Percentiles rank a stretch among this genome's conserved stretches.
These are phyloP conservation scores for Dasypolia templi DNA, from an alignment of 2,888 invertebrate species.

Conservation along the genomic window DNA sequence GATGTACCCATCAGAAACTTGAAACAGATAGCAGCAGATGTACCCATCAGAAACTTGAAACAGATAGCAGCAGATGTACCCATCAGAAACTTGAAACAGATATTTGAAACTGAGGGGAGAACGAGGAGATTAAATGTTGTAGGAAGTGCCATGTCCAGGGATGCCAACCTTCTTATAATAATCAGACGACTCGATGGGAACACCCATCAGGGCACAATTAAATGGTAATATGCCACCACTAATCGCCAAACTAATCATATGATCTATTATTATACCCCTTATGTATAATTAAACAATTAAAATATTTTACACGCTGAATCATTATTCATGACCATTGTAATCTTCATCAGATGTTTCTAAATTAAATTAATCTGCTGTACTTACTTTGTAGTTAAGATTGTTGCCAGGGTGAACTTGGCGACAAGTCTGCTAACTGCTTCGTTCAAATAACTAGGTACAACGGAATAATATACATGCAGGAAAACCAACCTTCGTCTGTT, in stretches of 20 bases:
- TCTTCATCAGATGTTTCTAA: constrained; percentile 1
- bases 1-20: too few species aligned
- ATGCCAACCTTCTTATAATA: not conserved
- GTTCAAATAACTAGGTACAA: not conserved
- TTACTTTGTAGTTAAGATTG: not conserved
- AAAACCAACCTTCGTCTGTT: not conserved
- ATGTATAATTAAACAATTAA: constrained; percentile 20
- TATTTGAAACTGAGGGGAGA: not conserved
- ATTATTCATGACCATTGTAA: too few species aligned
- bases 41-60: too few species aligned
- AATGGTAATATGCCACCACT: constrained; percentile 12
- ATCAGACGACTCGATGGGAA: not conserved
- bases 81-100: too few species aligned
- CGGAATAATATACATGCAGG: not conserved
- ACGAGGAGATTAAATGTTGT: not conserved
- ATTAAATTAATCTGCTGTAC: not conserved
- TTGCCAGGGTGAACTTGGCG: not conserved
- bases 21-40: too few species aligned
- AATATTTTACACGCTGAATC: not conserved
- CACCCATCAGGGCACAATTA: not conserved
- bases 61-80: too few species aligned
- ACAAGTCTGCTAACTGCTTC: not conserved
- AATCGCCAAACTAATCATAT: not conserved
- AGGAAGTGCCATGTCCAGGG: not conserved
- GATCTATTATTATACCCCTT: constrained; percentile 19